Evolutionary conservation across 2,797 vertebrate genomes (phyloP), one percentile per base, ranked within the genome.

Genomic region (Iguana delicatissima): DNA sequence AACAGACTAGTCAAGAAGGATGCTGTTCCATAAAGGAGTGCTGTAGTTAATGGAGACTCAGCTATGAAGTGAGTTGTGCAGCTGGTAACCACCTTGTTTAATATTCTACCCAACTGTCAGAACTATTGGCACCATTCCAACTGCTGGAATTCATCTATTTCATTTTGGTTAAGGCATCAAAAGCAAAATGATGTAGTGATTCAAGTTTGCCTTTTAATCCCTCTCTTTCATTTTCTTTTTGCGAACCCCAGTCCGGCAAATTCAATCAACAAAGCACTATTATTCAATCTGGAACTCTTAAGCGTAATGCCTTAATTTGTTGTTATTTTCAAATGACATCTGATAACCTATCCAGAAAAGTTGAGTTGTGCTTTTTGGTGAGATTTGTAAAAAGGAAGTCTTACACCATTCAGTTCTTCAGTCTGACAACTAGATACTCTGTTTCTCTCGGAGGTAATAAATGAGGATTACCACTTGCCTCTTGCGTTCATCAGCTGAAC

Each of bases 341-440:
- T 89, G 8, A 59, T 86, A 18, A 80, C 87, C 46, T 0, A 72
- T 80, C 93, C 92, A 89, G 92, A 93, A 93, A 93, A 93, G 64
- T 88, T 57, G n/a, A 0, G 29, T 74, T 91, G 91, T 93, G 67
- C 77, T 55, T 91, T 89, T 89, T 80, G 86, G 90, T 86, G 35
- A 67, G 89, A 6, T 35, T 85, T 16, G 50, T 84, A 83, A 1
- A 1, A 74, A 83, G 89, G 93, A 86, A 4, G 46, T 88, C 90
- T 93, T 67, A 77, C 84, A 22, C 13, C 84, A 80, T 81, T 62
- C 79, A 84, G 80, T 3, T 24, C 9, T 7, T 9, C 29, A 12
- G 35, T 12, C 24, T 80, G 64, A 73, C 1, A 50, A 79, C n/a
- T 77, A 20, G 80, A 38, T 10, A 26, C 32, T 52, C 24, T 38